These are phyloP conservation scores for Noturus placidus DNA, from an alignment of 2,113 vertebrate genomes.

Conservation along the genomic window DNA sequence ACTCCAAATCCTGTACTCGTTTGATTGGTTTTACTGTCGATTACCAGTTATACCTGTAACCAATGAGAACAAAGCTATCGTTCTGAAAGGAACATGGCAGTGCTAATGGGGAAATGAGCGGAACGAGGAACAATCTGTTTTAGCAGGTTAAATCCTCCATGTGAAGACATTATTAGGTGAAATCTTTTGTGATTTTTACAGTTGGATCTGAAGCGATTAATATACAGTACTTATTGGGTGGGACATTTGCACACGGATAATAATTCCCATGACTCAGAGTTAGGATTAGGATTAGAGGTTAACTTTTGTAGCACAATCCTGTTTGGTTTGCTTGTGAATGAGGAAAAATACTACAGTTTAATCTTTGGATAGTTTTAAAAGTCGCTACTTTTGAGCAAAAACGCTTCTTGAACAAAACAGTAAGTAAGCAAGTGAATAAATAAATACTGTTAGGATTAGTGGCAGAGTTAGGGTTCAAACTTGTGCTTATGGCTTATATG, in stretches of 20 bases:
- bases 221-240: background rate
- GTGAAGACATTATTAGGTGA: background rate
- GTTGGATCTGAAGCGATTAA: background rate
- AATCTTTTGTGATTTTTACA: background rate
- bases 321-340: background rate
- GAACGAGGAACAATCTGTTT: background rate
- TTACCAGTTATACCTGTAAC: background rate
- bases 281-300: background rate
- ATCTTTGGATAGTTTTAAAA: background rate
- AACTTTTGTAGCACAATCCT: background rate
- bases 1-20: background rate
- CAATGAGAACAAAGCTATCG: background rate
- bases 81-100: background rate
- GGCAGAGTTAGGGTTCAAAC: too few species aligned
- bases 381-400: background rate
- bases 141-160: background rate
- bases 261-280: background rate
- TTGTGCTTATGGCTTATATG: too few species aligned
- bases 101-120: background rate
- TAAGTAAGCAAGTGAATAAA: too few species aligned
- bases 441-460: background rate
- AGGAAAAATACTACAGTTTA: background rate
- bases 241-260: background rate
- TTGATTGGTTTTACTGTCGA: background rate
- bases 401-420: background rate